Evolutionary conservation across 53 echinoderm and acorn worm genomes (phyloP).

Genomic region (Hippasteria phrygiana): DNA sequence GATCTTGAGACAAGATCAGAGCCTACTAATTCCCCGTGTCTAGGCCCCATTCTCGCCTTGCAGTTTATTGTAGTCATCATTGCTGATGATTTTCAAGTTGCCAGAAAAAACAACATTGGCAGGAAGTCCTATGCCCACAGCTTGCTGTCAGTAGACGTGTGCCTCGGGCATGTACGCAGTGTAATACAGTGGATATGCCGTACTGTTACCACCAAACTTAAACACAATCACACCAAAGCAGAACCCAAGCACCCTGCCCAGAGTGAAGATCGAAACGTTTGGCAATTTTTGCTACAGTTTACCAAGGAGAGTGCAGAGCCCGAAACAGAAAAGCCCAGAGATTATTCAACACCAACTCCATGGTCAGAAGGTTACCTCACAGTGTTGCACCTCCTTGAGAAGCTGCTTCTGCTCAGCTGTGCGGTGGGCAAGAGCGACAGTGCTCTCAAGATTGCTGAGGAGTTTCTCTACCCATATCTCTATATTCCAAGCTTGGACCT

Average conservation of each 20-base stretch:
- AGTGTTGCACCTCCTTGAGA: conserved; percentile 66
- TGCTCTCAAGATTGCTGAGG: conserved; percentile 70
- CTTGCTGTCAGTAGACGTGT: conserved; percentile 52
- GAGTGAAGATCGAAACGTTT: conserved; percentile 23
- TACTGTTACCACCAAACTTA: conserved; percentile 28
- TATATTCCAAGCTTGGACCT: conserved; percentile 56
- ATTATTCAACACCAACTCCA: background rate
- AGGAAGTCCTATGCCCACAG: conserved; percentile 26
- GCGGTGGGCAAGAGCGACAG: conserved; percentile 28
- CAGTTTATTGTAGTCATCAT: conserved; percentile 56
- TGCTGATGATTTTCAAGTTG: conserved; percentile 42
- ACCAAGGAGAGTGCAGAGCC: background rate
- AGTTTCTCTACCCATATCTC: conserved; percentile 53
- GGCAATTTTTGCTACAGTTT: conserved; percentile 24
- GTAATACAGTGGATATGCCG: conserved; percentile 55
- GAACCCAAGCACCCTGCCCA: background rate
- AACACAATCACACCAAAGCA: background rate
- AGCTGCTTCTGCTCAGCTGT: conserved; percentile 52
- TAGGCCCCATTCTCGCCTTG: conserved; percentile 46
- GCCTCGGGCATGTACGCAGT: conserved; percentile 16
- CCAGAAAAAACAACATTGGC: background rate
- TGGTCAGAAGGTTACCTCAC: conserved; percentile 4
- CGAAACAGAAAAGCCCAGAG: background rate
- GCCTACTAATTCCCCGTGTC: background rate
- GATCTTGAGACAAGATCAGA: background rate